Evolutionary conservation across 2,888 invertebrate species (phyloP).

Genomic region (Hyppa rectilinea): DNA sequence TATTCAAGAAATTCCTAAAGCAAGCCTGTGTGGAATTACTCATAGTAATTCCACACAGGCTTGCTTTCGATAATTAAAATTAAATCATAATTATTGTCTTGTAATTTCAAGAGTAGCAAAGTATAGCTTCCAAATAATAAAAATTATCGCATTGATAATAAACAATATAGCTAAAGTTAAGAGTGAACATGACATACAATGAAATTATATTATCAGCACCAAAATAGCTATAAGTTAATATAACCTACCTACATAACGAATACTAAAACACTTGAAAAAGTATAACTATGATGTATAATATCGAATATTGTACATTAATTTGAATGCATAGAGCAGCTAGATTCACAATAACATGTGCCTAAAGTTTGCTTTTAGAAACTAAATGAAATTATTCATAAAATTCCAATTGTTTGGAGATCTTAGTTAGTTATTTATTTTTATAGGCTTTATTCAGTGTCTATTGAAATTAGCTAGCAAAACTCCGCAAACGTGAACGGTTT

Average conservation of each 20-base stretch:
- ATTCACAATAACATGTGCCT: conserved; percentile 67
- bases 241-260: neutral
- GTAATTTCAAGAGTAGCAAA: neutral
- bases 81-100: neutral
- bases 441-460: conserved; percentile 48
- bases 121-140: conserved; percentile 5
- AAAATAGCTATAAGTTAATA: conserved; percentile 16
- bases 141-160: conserved; percentile 3
- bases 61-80: conserved; percentile 10
- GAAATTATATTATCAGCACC: conserved; percentile 11
- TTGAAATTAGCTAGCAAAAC: neutral
- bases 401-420: conserved; percentile 45
- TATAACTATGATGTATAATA: conserved; percentile 9
- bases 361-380: conserved; percentile 47
- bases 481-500: neutral
- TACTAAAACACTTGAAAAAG: conserved; percentile 22
- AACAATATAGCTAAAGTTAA: neutral
- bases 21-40: too few relatives aligned
- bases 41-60: too few relatives aligned
- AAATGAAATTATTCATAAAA: conserved; percentile 66
- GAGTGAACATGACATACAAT: conserved; percentile 10
- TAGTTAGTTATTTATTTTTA: conserved; percentile 64
- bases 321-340: conserved; percentile 50
- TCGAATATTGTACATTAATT: conserved; percentile 32
- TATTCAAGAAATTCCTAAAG: too few relatives aligned